Conservation (phyloP, 2,888 invertebrate genomes). For the Eueremaeus valkanovi region DNA sequence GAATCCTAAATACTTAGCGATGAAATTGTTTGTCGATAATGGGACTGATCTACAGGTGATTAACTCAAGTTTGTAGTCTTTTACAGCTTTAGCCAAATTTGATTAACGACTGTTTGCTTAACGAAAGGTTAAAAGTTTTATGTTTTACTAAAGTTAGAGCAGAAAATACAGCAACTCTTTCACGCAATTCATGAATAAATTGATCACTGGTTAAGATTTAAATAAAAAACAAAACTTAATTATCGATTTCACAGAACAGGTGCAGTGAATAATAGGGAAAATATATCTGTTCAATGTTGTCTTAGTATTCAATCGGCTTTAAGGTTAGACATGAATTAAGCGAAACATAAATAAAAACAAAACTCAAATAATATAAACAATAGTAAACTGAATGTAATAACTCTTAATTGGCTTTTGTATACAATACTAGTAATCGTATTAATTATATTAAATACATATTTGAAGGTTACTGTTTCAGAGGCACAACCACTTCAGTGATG, state of each 20-base stretch:
- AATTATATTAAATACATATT: neutral
- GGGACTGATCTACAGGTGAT: neutral
- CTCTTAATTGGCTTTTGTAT: neutral
- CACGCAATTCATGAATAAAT: neutral
- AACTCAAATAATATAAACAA: neutral
- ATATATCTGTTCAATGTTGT: no score
- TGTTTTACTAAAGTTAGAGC: neutral
- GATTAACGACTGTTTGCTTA: neutral
- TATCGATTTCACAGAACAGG: constrained; percentile 21
- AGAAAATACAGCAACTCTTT: neutral
- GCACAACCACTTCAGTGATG: no score
- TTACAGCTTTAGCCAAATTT: neutral
- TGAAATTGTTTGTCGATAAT: no score
- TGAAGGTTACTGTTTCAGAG: neutral
- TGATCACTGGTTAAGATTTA: neutral
- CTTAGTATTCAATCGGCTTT: neutral
- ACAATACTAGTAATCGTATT: neutral
- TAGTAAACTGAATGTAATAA: neutral
- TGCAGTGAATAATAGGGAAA: neutral
- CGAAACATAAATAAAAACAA: neutral
- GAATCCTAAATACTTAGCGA: no score
- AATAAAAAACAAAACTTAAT: neutral
- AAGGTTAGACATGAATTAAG: constrained; percentile 3
- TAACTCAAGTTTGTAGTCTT: neutral
- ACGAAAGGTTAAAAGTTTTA: neutral